Percentiles rank a stretch among this genome's conserved stretches.
Conservation (phyloP, 2,888 invertebrate species). For the Pemphredon lugubris region DNA sequence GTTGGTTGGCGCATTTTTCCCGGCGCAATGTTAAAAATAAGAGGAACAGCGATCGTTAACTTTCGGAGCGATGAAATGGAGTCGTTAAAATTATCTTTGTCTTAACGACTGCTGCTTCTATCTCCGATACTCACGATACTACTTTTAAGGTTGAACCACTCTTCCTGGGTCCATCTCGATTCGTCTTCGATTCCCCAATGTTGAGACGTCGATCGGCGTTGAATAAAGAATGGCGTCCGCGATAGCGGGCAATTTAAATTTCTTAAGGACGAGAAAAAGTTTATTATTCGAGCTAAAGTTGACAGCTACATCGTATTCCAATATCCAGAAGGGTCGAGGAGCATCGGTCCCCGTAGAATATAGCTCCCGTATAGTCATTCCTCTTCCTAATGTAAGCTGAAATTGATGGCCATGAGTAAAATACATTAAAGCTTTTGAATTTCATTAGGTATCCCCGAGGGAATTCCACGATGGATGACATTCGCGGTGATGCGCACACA, state of each 20-base stretch:
- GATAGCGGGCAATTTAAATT: conserved; percentile 54
- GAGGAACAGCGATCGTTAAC: too few species aligned
- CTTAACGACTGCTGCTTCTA: conserved; percentile 30
- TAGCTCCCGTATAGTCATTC: conserved; percentile 35
- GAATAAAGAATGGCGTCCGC: conserved; percentile 45
- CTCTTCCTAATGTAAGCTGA: conserved; percentile 34
- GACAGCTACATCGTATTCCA: conserved; percentile 64
- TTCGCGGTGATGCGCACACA: conserved; percentile 20
- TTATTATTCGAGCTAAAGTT: conserved; percentile 60
- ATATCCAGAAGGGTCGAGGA: conserved; percentile 57
- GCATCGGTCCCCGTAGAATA: conserved; percentile 28
- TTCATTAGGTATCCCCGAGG: conserved; percentile 31
- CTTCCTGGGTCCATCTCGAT: conserved; percentile 47
- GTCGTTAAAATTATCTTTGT: conserved; percentile 34
- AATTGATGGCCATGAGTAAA: conserved; percentile 60
- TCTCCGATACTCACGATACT: conserved; percentile 52
- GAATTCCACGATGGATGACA: conserved; percentile 25
- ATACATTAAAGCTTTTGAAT: conserved; percentile 56
- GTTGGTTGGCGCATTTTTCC: too few species aligned
- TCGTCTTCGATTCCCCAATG: conserved; percentile 46
- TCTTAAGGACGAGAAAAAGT: conserved; percentile 44
- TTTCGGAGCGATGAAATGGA: conserved; percentile 9
- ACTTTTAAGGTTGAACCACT: conserved; percentile 21
- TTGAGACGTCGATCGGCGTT: conserved; percentile 47
- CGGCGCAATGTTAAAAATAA: too few species aligned